Evolutionary conservation across 2,797 vertebrate species (phyloP).

Genomic region (Thripadectes ignobilis): DNA sequence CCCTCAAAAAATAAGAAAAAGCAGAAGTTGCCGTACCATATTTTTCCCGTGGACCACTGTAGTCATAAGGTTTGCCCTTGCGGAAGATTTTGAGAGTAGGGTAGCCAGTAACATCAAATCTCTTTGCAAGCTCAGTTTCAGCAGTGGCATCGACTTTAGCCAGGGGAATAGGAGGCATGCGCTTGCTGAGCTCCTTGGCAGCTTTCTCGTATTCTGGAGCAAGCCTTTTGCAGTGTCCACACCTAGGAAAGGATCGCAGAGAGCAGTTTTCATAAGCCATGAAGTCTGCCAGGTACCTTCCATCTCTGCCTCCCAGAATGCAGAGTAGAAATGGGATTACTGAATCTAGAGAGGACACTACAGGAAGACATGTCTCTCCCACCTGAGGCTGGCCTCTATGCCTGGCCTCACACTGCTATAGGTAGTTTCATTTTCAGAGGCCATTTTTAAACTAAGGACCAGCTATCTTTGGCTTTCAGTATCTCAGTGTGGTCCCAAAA

Average conservation of each 20-base stretch:
- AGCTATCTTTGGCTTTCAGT: background rate
- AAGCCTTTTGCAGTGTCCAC: conserved; percentile 94
- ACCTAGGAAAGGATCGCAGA: conserved; percentile 77
- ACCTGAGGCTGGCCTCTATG: background rate
- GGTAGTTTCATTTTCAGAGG: background rate
- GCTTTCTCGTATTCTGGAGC: conserved; percentile 97
- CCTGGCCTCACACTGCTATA: background rate
- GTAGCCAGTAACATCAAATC: conserved; percentile 89
- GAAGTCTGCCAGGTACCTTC: background rate
- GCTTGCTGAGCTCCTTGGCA: conserved; percentile 87
- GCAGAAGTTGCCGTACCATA: conserved; percentile 73
- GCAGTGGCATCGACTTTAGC: conserved; percentile 91
- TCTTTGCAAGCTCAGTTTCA: conserved; percentile 85
- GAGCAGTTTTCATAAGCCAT: background rate
- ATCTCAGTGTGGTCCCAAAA: background rate
- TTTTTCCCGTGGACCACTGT: conserved; percentile 93
- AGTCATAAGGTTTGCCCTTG: conserved; percentile 91
- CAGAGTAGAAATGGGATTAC: background rate
- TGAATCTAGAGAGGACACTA: background rate
- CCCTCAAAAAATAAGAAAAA: background rate
- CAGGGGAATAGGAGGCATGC: conserved; percentile 86
- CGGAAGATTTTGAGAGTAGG: conserved; percentile 96
- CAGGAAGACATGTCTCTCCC: background rate
- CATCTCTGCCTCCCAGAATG: background rate
- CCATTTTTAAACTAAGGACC: background rate